phyloP scores from a whole-genome alignment of 2,888 invertebrate species.

The Opisthograptis luteolata region DNA sequence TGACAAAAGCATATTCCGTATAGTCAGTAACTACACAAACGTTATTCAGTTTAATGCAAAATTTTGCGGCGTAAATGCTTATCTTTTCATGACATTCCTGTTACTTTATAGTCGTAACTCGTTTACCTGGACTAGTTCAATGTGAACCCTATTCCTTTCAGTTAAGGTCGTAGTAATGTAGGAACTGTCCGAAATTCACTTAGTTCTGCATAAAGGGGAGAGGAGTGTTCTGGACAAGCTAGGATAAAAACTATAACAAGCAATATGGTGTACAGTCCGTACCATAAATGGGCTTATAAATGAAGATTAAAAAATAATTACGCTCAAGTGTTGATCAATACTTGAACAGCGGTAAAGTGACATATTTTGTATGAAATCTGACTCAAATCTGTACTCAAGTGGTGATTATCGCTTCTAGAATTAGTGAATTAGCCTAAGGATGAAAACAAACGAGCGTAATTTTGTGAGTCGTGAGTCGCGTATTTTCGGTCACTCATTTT shows the following conservation, averaged over 20 bases:
- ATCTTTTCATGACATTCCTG: conserved; percentile 17
- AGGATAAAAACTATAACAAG: conserved; percentile 13
- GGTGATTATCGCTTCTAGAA: no score
- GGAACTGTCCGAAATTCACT: conserved; percentile 3
- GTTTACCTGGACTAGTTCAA: neutral
- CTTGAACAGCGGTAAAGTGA: no score
- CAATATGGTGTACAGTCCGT: conserved; percentile 8
- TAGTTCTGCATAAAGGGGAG: conserved; percentile 8
- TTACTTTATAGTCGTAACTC: conserved; percentile 8
- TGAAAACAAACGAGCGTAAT: no score
- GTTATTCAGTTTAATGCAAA: conserved; percentile 5
- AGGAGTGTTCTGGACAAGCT: conserved; percentile 17
- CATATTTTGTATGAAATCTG: no score
- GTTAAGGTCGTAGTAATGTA: neutral
- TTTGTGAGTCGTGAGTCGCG: no score
- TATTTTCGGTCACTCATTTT: no score
- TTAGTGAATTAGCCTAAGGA: no score
- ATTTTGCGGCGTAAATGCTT: conserved; percentile 14
- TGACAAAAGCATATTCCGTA: no score
- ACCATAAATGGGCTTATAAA: neutral
- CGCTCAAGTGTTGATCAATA: no score
- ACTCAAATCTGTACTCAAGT: no score
- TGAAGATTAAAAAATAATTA: neutral
- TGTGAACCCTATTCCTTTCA: conserved; percentile 4
- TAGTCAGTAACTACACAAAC: no score